Base-by-base conservation (phyloP, 2,888 invertebrate species). In the Acrobasis suavella region DNA sequence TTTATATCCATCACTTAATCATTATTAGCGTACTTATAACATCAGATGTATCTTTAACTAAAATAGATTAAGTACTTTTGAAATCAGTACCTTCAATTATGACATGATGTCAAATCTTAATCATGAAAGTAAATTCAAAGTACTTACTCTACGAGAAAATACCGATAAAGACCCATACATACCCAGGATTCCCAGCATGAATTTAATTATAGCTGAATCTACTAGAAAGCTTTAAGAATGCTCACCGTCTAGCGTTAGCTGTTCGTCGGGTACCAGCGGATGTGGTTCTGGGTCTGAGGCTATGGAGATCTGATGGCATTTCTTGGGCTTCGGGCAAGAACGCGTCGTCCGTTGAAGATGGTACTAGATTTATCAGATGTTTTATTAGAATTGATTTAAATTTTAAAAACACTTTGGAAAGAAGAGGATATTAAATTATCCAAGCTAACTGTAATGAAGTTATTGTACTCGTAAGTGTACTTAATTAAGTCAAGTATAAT, bases 221-320 rank as follows among this genome's bases (percentile, higher is more conserved):
- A 50, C 50, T 54, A 39, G 15, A 32, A 39, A 52, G 16, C 38
- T 39, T 39, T 38, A 9, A 14, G 1, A 1, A 9, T 62, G 68
- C 79, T 69, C 86, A 92, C 92, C 92, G 81, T 73, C 92, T 85
- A 0, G 92, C 75, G 73, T 91, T 91, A 8, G 91, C 89, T 9
- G 91, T 91, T n/a, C 89, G 82, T n/a, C 91, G 76, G 0, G 91
- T 91, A 9, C 89, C 91, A 1, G 87, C 89, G 0, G 92, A 89
- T 0, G 83, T 89, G 15, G 92, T 90, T 58, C 91, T 83, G 2
- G 91, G 86, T 16, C 90, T 84, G 22, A 86, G 74, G 62, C 83
- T 87, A 50, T 83, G 81, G 2, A 82, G 72, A 59, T 90, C 90
- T 2, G 83, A 65, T 0, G 87, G 85, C 58, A 81, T 76, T 58